Conservation (phyloP, 2,888 invertebrate genomes). For the Xiphydria camelus region DNA sequence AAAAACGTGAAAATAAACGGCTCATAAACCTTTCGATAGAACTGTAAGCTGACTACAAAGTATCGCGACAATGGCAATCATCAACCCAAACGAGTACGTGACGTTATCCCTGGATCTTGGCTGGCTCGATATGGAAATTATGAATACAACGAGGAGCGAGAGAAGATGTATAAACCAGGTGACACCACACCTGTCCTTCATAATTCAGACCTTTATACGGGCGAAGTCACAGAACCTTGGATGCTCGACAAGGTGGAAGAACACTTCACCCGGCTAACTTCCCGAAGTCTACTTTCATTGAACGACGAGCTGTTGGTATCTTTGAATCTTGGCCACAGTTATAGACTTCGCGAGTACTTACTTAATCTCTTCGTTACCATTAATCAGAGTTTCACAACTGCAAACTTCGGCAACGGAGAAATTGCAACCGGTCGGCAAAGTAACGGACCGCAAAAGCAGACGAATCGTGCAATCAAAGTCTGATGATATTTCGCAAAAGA, state of each 20-base stretch:
- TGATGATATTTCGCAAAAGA: slow-evolving; percentile 18
- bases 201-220: background rate
- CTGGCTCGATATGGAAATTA: slow-evolving; percentile 65
- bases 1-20: no score
- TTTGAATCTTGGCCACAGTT: no score
- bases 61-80: slow-evolving; percentile 39
- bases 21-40: slow-evolving; percentile 22
- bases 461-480: slow-evolving; percentile 17
- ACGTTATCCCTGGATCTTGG: slow-evolving; percentile 68
- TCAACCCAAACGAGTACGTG: slow-evolving; percentile 62
- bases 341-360: no score
- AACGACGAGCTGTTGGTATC: slow-evolving; percentile 34
- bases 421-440: slow-evolving; percentile 14
- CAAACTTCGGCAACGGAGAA: slow-evolving; percentile 28
- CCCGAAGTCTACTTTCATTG: slow-evolving; percentile 6
- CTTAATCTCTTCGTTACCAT: no score
- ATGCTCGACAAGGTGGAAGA: slow-evolving; percentile 49
- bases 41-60: slow-evolving; percentile 32
- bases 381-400: no score
- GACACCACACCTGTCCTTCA: slow-evolving; percentile 3
- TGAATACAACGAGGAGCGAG: slow-evolving; percentile 65
- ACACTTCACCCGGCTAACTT: slow-evolving; percentile 39
- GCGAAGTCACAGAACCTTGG: slow-evolving; percentile 40
- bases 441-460: slow-evolving; percentile 11
- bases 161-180: slow-evolving; percentile 51